phyloP scores from a whole-genome alignment of 2,113 vertebrate genomes.

The Sula dactylatra region DNA sequence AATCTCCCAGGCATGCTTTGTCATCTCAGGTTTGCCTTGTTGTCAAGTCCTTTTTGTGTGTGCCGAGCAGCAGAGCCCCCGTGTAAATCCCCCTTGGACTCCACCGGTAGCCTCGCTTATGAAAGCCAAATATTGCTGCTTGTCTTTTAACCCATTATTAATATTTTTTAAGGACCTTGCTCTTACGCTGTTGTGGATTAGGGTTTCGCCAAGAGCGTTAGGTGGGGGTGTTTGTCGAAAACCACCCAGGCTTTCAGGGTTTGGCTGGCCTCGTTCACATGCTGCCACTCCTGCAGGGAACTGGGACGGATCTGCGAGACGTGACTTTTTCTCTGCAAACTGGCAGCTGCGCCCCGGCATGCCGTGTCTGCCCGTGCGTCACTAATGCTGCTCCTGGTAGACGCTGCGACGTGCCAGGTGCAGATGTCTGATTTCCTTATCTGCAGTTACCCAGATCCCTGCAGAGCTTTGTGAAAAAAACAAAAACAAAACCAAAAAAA shows the following conservation, averaged over 20 bases:
- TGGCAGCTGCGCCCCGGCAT: rapidly evolving
- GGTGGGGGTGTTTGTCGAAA: neutral
- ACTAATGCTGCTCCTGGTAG: neutral
- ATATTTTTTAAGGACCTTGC: neutral
- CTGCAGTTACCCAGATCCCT: neutral
- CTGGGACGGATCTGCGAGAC: rapidly evolving
- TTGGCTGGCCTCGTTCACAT: neutral
- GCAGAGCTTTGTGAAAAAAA: neutral
- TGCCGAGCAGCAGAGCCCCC: neutral
- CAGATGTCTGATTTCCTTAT: neutral
- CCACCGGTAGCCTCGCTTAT: neutral
- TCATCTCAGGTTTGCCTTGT: slow-evolving; percentile 15
- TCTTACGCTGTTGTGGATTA: neutral
- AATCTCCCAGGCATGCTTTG: neutral
- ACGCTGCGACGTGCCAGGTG: neutral
- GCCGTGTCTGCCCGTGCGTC: rapidly evolving
- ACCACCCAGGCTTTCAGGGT: neutral
- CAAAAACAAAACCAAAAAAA: neutral
- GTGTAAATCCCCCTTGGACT: neutral
- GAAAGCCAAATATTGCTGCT: neutral
- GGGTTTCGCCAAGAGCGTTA: neutral
- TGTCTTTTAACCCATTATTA: neutral
- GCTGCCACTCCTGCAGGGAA: neutral
- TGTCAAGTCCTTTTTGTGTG: neutral
- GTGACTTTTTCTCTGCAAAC: neutral